A percentile compares a stretch with the other conserved stretches of the same genome.
These are phyloP conservation scores for Bradypodion pumilum DNA, from an alignment of 2,797 vertebrate species.

Conservation along the genomic window DNA sequence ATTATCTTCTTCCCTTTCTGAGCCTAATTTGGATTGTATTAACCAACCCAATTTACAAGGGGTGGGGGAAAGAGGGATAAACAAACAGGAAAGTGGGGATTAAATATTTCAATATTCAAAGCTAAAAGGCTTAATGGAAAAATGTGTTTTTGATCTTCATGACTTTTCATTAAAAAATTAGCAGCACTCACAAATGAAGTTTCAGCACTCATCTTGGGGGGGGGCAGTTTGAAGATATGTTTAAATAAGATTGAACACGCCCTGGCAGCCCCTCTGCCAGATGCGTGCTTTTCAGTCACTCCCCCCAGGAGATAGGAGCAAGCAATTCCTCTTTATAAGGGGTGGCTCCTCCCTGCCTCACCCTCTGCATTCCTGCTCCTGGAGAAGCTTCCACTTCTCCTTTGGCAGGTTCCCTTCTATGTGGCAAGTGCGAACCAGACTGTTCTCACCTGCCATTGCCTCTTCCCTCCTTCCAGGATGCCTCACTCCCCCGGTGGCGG, in stretches of 20 bases:
- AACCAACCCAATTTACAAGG: background rate
- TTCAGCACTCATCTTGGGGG: background rate
- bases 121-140: constrained; percentile 31
- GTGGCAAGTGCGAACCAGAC: too few species aligned
- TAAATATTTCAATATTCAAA: constrained; percentile 22
- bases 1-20: constrained; percentile 20
- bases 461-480: too few species aligned
- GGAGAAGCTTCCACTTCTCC: too few species aligned
- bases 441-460: too few species aligned
- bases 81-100: constrained; percentile 24
- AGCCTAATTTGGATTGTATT: constrained; percentile 38
- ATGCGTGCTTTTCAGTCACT: too few species aligned
- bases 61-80: constrained; percentile 18
- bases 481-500: too few species aligned
- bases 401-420: too few species aligned
- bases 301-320: too few species aligned
- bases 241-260: constrained; percentile 2
- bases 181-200: background rate
- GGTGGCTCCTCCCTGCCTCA: too few species aligned
- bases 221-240: background rate
- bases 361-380: too few species aligned
- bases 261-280: too few species aligned
- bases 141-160: constrained; percentile 33
- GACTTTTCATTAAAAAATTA: constrained; percentile 38
- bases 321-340: too few species aligned